Evolutionary conservation across 2,797 vertebrate species (phyloP).

Genomic region (Bovichtus variegatus): DNA sequence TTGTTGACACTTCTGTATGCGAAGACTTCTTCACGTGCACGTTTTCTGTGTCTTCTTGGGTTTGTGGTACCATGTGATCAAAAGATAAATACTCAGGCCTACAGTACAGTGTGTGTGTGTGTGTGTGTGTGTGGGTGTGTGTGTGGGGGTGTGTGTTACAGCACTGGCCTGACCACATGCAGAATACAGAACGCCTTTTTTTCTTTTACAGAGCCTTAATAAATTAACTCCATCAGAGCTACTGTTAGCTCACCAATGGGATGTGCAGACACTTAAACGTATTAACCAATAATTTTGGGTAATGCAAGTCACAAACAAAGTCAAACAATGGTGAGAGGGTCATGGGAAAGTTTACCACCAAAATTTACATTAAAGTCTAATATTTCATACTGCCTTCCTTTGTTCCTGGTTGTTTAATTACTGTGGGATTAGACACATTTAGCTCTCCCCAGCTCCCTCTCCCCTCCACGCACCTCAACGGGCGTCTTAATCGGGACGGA

Average conservation of each 20-base stretch:
- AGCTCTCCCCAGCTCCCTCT: slow-evolving; percentile 30
- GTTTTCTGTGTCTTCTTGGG: background rate
- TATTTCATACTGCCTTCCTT: slow-evolving; percentile 58
- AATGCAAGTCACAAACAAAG: slow-evolving; percentile 29
- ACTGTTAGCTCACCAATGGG: slow-evolving; percentile 5
- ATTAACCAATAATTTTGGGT: slow-evolving; percentile 25
- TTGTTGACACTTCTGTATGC: background rate
- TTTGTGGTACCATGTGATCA: background rate
- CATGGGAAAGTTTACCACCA: slow-evolving; percentile 76
- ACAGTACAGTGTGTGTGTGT: too few species aligned
- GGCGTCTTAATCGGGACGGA: slow-evolving; percentile 61
- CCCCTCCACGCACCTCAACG: slow-evolving; percentile 23
- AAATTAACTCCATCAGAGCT: slow-evolving; percentile 6
- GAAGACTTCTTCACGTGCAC: background rate
- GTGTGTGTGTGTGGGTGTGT: too few species aligned
- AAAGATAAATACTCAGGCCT: slow-evolving; percentile 14
- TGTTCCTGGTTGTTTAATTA: slow-evolving; percentile 66
- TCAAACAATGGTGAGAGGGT: slow-evolving; percentile 51
- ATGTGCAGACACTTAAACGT: slow-evolving; percentile 19
- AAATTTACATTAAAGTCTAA: slow-evolving; percentile 60
- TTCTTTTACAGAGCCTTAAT: slow-evolving; percentile 13
- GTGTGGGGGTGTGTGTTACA: too few species aligned
- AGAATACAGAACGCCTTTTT: background rate
- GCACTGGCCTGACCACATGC: background rate
- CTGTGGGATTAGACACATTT: slow-evolving; percentile 68